Base-by-base conservation (phyloP, 2,113 vertebrate species). In the Lonchura striata region DNA sequence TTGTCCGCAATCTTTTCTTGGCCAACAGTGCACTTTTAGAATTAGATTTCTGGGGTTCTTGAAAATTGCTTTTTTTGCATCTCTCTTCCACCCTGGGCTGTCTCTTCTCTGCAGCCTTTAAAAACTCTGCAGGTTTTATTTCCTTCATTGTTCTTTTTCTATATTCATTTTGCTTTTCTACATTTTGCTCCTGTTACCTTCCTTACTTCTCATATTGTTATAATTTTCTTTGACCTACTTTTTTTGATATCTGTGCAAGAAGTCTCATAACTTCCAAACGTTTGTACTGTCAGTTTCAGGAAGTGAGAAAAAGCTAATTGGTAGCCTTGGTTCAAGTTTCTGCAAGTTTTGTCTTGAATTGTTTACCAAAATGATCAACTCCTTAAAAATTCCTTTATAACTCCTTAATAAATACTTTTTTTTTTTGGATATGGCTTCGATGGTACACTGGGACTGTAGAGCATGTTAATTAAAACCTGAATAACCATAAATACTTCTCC, bases 261-360 rank as follows among this genome's bases (percentile, higher is more conserved):
- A 23, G 47, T 86, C 52, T 69, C 35, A 42, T 76, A 87, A 42
- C 31, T 16, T 72, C 24, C 27, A 63, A 47, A 30, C 53, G 24
- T 88, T 77, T 86, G n/a, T 60, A 11, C 28, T 71, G 41, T 52
- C 22, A 68, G 23, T 46, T 91, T 92, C 59, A 87, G 65, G n/a
- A 39, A 39, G 46, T 28, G 27, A 64, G 23, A 2, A 68, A 87
- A 35, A 84, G 13, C 31, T 82, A 46, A 41, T 56, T 42, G 7
- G 33, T 57, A 27, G 4, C 68, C 54, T 66, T 92, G 65, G n/a
- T 94, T 95, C 57, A 82, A 8, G 35, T 78, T 70, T 57, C 31
- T 90, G 35, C 66, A 80, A 52, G 22, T 86, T 90, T 86, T 91
- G 37, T 41, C 57, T 52, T 94, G 31, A 61, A 22, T 56, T 57